Conservation (phyloP, 2,113 vertebrate species). For the Myanophis thanlyinensis region DNA sequence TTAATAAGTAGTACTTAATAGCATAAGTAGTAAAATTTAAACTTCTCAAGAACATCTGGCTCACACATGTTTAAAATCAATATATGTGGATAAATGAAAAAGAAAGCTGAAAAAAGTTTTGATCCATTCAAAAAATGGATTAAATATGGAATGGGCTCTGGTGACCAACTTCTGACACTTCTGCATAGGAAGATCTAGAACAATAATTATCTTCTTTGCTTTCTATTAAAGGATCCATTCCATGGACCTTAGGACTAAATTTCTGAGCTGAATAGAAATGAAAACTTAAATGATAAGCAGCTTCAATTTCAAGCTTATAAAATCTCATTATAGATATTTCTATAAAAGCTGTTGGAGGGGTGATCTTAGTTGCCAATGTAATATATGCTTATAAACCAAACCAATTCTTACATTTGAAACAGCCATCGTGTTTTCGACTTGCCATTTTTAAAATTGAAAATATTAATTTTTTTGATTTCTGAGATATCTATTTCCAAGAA, state of each 20-base stretch:
- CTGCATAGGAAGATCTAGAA: not conserved
- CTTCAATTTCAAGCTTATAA: not conserved
- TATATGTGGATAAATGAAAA: not conserved
- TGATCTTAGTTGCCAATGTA: not conserved
- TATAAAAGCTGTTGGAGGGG: not conserved
- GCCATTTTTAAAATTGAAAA: not conserved
- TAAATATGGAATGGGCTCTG: not conserved
- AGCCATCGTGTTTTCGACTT: not conserved
- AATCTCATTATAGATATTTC: not conserved
- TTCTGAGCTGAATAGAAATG: not conserved
- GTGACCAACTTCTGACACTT: not conserved
- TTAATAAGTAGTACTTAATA: not conserved
- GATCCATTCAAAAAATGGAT: not conserved
- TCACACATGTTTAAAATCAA: not conserved
- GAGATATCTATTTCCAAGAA: not conserved
- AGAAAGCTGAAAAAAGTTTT: not conserved
- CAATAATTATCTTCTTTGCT: not conserved
- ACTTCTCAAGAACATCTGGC: not conserved
- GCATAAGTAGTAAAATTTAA: not conserved
- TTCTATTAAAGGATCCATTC: not conserved
- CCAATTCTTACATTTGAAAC: not conserved
- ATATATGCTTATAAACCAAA: not conserved
- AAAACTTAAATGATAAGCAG: not conserved
- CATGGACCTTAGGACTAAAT: not conserved
- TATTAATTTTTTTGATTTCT: not conserved